These are phyloP conservation scores for Paramormyrops hopkinsi DNA, from an alignment of 2,797 vertebrate genomes.

Conservation along the genomic window DNA sequence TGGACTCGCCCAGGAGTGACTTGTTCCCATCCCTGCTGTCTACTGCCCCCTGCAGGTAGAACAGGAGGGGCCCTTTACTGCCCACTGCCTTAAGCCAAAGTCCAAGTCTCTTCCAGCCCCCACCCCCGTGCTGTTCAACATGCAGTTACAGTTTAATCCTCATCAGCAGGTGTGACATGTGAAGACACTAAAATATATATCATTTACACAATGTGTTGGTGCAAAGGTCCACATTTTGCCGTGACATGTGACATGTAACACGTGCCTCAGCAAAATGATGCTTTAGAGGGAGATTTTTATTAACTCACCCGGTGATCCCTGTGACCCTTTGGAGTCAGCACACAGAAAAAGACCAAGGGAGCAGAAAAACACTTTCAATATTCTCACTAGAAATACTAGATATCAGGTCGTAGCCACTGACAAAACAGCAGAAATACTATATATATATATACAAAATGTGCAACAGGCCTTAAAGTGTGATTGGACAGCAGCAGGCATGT, in stretches of 20 bases:
- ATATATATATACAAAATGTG: not conserved
- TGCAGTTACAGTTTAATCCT: not conserved
- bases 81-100: not conserved
- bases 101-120: not conserved
- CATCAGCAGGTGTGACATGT: not conserved
- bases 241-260: not conserved
- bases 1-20: not conserved
- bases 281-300: not conserved
- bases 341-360: not conserved
- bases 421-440: not conserved
- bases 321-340: not conserved
- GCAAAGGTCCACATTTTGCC: not conserved
- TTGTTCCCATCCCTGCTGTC: not conserved
- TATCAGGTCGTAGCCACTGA: not conserved
- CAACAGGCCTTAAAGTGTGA: not conserved
- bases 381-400: not conserved
- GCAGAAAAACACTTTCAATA: not conserved
- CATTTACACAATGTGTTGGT: not conserved
- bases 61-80: not conserved
- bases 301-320: not conserved
- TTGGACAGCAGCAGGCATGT: not conserved
- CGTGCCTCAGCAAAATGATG: not conserved
- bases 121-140: not conserved
- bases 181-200: not conserved
- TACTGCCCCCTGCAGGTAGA: not conserved